A percentile compares a stretch with the other conserved stretches of the same genome.
Conservation (phyloP, 2,113 vertebrate genomes). For the Mungos mungo region DNA sequence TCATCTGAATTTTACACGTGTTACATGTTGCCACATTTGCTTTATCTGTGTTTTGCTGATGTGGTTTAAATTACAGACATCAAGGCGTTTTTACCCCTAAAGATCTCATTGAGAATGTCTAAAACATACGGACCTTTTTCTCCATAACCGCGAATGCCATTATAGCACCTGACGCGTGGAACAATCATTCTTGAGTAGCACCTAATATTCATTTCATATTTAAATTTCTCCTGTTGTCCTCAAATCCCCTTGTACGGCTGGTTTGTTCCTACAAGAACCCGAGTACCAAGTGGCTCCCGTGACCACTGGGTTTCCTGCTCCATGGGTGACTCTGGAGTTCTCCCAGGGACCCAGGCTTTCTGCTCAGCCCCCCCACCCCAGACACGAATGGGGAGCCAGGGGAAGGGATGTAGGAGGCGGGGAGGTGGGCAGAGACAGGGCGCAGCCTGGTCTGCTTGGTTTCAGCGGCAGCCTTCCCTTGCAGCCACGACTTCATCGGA, state of each 20-base stretch:
- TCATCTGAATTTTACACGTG: neutral
- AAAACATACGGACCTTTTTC: neutral
- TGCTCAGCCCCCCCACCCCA: neutral
- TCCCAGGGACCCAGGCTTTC: neutral
- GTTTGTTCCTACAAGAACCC: neutral
- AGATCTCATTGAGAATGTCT: slow-evolving; percentile 30
- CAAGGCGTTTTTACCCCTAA: neutral
- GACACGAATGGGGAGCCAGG: neutral
- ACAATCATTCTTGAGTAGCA: neutral
- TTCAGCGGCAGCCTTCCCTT: slow-evolving; percentile 15
- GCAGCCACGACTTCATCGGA: slow-evolving; percentile 97
- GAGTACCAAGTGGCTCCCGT: neutral
- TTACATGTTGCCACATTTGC: neutral
- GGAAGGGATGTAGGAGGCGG: neutral
- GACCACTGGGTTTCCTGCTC: neutral
- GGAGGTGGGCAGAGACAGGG: neutral
- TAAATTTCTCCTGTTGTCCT: neutral
- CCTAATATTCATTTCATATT: neutral
- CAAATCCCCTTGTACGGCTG: neutral
- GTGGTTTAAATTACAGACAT: neutral
- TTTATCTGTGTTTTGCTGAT: neutral
- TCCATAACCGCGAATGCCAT: neutral
- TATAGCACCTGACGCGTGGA: neutral
- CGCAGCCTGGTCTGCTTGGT: rapidly evolving
- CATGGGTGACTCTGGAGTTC: neutral